A percentile compares a stretch with the other conserved stretches of the same genome.
Conservation (phyloP, 2,113 vertebrate genomes). For the Nansenia antarctica region DNA sequence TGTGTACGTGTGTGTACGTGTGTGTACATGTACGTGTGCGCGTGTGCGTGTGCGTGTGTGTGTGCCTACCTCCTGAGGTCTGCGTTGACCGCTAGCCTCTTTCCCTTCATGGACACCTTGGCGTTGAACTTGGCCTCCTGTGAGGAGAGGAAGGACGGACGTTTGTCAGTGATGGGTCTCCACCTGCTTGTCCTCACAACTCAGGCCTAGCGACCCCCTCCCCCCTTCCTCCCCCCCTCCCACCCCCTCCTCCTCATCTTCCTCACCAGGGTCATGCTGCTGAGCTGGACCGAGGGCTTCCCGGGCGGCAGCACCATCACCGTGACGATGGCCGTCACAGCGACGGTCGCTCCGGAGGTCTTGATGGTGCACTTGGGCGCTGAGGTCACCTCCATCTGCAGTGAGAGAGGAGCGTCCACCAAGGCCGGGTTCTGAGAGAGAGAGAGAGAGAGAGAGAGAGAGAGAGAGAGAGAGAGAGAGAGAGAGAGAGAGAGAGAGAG, state of each 20-base stretch:
- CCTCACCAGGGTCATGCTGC: conserved; percentile 91
- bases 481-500: too few relatives aligned
- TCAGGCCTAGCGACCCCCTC: too few relatives aligned
- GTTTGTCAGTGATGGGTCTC: neutral
- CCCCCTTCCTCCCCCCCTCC: neutral
- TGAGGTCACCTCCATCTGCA: conserved; percentile 77
- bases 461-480: too few relatives aligned
- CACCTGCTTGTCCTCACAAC: too few relatives aligned
- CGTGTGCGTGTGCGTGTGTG: neutral
- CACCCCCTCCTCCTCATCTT: too few relatives aligned
- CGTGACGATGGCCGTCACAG: conserved; percentile 80
- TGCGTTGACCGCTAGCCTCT: conserved; percentile 80
- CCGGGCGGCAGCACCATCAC: conserved; percentile 78
- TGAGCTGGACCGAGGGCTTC: conserved; percentile 78
- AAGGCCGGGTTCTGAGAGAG: conserved; percentile 74
- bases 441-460: neutral
- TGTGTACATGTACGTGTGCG: neutral
- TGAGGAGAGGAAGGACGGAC: neutral
- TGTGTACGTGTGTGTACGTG: neutral
- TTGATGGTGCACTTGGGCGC: conserved; percentile 85
- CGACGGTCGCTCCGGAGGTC: conserved; percentile 81
- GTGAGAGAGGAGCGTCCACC: conserved; percentile 81
- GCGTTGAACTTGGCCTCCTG: conserved; percentile 88
- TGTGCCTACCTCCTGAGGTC: conserved; percentile 85
- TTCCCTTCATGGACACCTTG: conserved; percentile 85